Conservation (phyloP, 2,113 vertebrate species). For the Phyllostomus hastatus region DNA sequence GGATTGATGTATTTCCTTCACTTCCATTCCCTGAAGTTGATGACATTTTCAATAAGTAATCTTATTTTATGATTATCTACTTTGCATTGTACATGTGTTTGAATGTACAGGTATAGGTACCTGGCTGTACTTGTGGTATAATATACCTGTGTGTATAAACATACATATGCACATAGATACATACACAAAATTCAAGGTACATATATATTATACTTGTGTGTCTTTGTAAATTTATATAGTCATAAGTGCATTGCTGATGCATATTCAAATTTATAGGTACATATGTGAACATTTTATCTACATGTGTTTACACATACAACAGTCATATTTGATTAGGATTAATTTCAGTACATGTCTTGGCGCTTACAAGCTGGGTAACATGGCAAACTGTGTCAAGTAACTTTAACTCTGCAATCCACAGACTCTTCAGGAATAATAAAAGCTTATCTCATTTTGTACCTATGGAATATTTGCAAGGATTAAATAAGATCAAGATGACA, state of each 20-base stretch:
- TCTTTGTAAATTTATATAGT: not conserved
- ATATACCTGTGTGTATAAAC: not conserved
- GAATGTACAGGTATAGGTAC: not conserved
- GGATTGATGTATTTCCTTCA: conserved; percentile 57
- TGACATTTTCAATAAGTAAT: conserved; percentile 62
- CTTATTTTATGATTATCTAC: not conserved
- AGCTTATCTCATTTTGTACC: not conserved
- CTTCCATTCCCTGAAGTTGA: conserved; percentile 42
- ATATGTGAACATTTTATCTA: not conserved
- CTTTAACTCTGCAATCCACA: not conserved
- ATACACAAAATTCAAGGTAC: not conserved
- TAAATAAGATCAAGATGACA: not conserved
- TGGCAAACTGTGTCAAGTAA: not conserved
- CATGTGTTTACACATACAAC: not conserved
- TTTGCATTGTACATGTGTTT: conserved; percentile 35
- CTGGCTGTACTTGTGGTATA: not conserved
- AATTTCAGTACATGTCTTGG: not conserved
- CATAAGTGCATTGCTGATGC: not conserved
- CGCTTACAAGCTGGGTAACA: not conserved
- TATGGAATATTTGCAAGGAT: not conserved
- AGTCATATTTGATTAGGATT: not conserved
- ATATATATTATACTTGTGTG: not conserved
- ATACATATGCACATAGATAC: not conserved
- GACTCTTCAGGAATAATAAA: not conserved
- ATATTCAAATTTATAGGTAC: not conserved